These are phyloP conservation scores for Drosophila pallidifrons DNA, from an alignment of 1,140 invertebrate species.

Conservation along the genomic window DNA sequence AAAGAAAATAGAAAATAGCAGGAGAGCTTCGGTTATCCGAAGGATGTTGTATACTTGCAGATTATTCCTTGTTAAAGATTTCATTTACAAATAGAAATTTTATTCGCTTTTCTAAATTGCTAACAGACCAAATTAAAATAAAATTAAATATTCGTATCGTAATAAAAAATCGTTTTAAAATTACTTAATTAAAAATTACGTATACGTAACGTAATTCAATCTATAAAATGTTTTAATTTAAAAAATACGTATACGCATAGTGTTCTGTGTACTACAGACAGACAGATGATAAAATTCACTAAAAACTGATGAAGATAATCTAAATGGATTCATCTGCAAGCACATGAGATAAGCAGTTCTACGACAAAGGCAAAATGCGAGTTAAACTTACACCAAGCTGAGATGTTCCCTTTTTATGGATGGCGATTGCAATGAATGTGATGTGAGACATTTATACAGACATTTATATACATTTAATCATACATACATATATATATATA, in stretches of 20 bases:
- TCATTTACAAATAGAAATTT: background rate
- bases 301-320: background rate
- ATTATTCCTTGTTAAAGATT: background rate
- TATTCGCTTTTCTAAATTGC: no score
- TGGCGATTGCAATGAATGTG: slow-evolving; percentile 77
- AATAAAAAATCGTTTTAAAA: no score
- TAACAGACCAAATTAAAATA: no score
- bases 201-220: no score
- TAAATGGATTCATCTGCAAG: background rate
- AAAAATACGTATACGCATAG: no score
- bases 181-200: no score
- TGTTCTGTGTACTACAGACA: background rate
- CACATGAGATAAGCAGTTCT: slow-evolving; percentile 1
- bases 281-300: background rate
- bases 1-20: slow-evolving; percentile 1
- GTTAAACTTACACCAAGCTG: slow-evolving; percentile 93
- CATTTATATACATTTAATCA: slow-evolving; percentile 59
- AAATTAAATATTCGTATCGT: no score
- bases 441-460: slow-evolving; percentile 69
- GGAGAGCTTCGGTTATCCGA: background rate
- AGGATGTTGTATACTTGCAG: background rate
- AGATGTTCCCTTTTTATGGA: slow-evolving; percentile 92
- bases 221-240: no score
- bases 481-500: slow-evolving; percentile 41
- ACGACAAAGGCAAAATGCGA: slow-evolving; percentile 50